Evolutionary conservation across 2,888 invertebrate species (phyloP), one percentile per base, ranked within the genome.

Genomic region (Melieria omissa): DNA sequence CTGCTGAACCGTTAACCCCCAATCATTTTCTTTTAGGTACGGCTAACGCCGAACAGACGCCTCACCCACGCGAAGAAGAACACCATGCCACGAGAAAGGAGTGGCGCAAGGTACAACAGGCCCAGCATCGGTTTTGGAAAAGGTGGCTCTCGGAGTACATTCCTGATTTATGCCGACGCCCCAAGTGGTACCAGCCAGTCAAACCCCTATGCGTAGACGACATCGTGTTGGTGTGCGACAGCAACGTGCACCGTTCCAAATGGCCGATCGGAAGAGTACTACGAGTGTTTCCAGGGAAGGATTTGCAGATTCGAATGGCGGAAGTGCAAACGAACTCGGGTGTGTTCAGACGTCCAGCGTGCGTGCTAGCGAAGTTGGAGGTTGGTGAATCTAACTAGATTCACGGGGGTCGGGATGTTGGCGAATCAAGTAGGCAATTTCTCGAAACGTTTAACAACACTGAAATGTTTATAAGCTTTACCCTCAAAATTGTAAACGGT

Each of bases 11-110:
- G 3, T 16, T 71, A 14, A 76, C 74, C 1, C 73, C 70, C 0
- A 75, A 74, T 45, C 75, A 68, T 42, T 74, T 75, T 55, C 61
- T 75, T n/a, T 29, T 72, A n/a, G 73, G 71, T 8, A 29, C 46
- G 41, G 49, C 55, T 7, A 74, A 75, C 49, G 71, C 68, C 1
- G 60, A 70, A 8, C 75, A 74, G 58, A 73, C 71, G 12, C 71
- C 75, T 45, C 6, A 57, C 46, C 42, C 54, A 1, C 12, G 41
- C 0, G 60, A 52, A 60, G 67, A 67, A 41, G 41, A 60, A 7
- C 44, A 60, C 45, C 60, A 29, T 5, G 67, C 45, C 5, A 60
- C 67, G 1, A 16, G 41, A 4, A 67, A 67, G 14, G 46, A 47
- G 42, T 67, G 47, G 67, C 41, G 60, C 6, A 60, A 60, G 41